phyloP scores from a whole-genome alignment of 1,140 invertebrate species.

The Helicoverpa zea region DNA sequence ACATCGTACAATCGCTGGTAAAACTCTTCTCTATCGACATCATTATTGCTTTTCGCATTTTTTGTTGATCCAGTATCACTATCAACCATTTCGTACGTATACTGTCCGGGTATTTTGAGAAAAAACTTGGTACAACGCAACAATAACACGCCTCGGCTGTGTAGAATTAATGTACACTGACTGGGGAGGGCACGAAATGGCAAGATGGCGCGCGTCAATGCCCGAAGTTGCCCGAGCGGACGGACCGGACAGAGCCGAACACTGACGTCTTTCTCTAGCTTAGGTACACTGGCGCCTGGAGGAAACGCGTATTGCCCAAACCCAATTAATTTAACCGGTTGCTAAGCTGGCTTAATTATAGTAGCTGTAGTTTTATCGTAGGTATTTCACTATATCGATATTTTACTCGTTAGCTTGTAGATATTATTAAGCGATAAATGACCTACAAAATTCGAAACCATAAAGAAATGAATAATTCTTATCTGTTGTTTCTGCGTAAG shows the following conservation, averaged over 20 bases:
- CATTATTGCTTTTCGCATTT: neutral
- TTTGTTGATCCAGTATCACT: neutral
- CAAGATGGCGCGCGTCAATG: constrained; percentile 46
- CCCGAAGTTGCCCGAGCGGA: constrained; percentile 53
- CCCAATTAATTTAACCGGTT: constrained; percentile 45
- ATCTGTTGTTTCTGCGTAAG: no score
- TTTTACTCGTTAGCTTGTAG: neutral
- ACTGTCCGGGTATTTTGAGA: neutral
- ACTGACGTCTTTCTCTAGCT: constrained; percentile 36
- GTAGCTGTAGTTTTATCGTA: neutral
- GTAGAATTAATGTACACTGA: constrained; percentile 42
- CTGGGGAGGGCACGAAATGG: constrained; percentile 50
- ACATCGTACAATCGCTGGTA: constrained; percentile 59
- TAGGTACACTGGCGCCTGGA: constrained; percentile 14
- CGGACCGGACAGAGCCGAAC: constrained; percentile 53
- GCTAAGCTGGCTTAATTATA: neutral
- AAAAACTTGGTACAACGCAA: constrained; percentile 1
- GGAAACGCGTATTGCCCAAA: constrained; percentile 49
- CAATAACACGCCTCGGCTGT: neutral
- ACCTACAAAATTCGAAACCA: no score
- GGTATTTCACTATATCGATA: neutral
- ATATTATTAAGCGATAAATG: no score
- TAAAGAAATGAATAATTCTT: no score
- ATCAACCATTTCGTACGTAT: constrained; percentile 1
- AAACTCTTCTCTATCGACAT: constrained; percentile 67